Evolutionary conservation across 2,888 invertebrate genomes (phyloP), one percentile per base, ranked within the genome.

Genomic region (Hyposoter didymator): DNA sequence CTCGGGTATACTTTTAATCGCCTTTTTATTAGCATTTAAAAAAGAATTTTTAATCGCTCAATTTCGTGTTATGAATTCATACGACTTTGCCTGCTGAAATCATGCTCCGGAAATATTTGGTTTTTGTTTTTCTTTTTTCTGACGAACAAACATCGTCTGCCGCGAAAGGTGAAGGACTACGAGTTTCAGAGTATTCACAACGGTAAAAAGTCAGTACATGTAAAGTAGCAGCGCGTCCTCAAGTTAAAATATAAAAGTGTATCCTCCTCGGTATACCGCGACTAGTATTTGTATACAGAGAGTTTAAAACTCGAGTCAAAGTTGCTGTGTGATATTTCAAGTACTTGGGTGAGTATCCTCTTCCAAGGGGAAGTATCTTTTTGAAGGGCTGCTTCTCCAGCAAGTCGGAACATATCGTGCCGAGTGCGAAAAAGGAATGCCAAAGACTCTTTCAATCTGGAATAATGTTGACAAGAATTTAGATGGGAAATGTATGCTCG

Each of bases 171-270:
- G 35, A 39, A 62, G 62, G 43, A 47, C 45, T 62, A n/a, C 35
- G 19, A 66, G 76, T 35, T 76, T 52, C 19, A 19, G 35, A 66
- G 49, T 76, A 52, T 72, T 52, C 52, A 22, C n/a, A 39, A 67
- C 55, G 52, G 43, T 66, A 28, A 69, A 67, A 78, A 55, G 32
- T 55, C 55, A 17, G 49, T 35, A 28, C 66, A 55, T 43, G 55
- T 43, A 45, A 32, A 45, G 67, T 14, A 62, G 43, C 52, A 32
- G 47, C 59, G 43, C 52, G 75, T 75, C 76, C 62, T 67, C 67
- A 84, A 81, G 72, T 78, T 81, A 39, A 55, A 67, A 67, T 78
- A 84, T 49, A 76, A 81, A 78, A 76, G 47, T 78, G 49, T 84
- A 49, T 75, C 52, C 67, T 55, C 75, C 22, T 43, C 66, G 14